Evolutionary conservation across 2,113 vertebrate genomes (phyloP), one percentile per base, ranked within the genome.

Genomic region (Haplochromis burtoni): DNA sequence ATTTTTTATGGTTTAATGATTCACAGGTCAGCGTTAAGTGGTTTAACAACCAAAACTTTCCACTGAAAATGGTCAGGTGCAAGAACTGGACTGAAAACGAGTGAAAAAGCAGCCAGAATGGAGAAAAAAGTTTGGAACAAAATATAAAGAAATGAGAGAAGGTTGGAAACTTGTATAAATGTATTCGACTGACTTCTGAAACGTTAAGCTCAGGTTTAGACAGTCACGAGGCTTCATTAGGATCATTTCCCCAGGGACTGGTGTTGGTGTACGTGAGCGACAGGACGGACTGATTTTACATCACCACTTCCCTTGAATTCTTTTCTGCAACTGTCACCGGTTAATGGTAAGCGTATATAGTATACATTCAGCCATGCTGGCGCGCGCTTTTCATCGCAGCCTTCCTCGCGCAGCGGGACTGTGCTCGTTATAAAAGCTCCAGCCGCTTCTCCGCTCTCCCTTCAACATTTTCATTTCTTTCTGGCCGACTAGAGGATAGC

Each of bases 51-150:
- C n/a, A 16, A 24, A 24, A 21, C 19, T 14, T 40, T 71, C n/a
- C 66, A 24, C n/a, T 71, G 66, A 26, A 73, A 45, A 26, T 2
- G 13, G 8, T 26, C 66, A 73, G 21, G 38, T 73, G 21, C 66
- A 45, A 45, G 13, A 42, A 73, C 21, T 7, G 38, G 38, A 26
- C 38, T 42, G 38, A 1, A 21, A 40, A 68, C 7, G 63, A 14
- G n/a, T 71, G 35, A 68, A 42, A 24, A 71, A 6, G 38, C 3
- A 16, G 66, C 4, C 7, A 3, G 33, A 66, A 4, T 12, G 0
- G 3, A 42, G n/a, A 16, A 26, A 0, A 71, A 40, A 3, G 13
- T 73, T 45, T 45, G 0, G 13, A 0, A 7, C 40, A 45, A 73
- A 26, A 26, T 17, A 1, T 1, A 26, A 73, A 0, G 21, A 45